These are phyloP conservation scores for Ctenodactylus gundi DNA, from an alignment of 2,113 vertebrate species.

Conservation along the genomic window DNA sequence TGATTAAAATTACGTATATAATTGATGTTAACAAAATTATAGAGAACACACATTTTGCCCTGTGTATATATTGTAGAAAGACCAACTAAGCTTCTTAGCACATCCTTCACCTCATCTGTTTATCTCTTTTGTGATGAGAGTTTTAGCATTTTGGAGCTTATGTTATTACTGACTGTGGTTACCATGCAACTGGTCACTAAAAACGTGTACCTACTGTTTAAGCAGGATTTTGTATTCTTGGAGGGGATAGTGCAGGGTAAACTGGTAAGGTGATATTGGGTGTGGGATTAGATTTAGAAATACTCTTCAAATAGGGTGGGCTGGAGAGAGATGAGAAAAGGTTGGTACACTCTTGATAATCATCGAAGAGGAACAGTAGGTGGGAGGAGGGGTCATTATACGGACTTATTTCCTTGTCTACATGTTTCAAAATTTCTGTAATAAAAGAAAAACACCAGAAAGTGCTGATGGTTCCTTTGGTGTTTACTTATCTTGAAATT, in stretches of 20 bases:
- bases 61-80: neutral
- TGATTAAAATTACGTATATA: neutral
- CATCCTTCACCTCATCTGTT: neutral
- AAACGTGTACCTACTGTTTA: neutral
- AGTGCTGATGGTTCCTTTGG: neutral
- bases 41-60: neutral
- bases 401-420: neutral
- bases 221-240: neutral
- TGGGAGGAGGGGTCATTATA: neutral
- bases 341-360: neutral
- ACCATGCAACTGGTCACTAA: neutral
- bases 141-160: neutral
- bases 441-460: neutral
- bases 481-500: neutral
- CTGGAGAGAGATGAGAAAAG: neutral
- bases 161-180: neutral
- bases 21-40: too few species aligned
- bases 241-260: neutral
- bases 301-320: neutral
- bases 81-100: neutral
- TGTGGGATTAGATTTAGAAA: neutral
- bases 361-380: neutral
- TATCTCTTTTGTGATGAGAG: neutral
- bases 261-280: neutral
- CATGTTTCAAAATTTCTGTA: conserved; percentile 11